Evolutionary conservation across 2,797 vertebrate species (phyloP), one percentile per base, ranked within the genome.

Genomic region (Margarornis squamiger): DNA sequence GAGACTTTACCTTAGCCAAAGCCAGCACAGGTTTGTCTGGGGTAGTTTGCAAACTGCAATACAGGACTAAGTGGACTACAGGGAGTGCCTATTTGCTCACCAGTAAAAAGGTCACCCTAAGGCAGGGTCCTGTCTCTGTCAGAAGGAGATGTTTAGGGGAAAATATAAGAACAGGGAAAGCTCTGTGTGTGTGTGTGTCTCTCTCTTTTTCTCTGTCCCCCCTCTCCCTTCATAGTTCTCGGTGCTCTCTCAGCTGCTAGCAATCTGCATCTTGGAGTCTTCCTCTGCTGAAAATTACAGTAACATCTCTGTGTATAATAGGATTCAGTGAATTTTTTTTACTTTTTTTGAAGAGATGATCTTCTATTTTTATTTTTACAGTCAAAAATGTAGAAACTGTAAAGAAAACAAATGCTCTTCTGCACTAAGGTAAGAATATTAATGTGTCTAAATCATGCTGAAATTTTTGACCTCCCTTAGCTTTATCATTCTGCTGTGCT

Each of bases 341-440:
- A 36, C 18, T 71, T 59, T 72, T 70, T 51, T 3, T 34, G 46
- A 62, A 78, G 30, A 29, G 19, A 57, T 80, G 23, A 59, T 71
- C 51, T 88, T 8, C 19, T 84, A 0, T 73, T 91, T 86, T 89
- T 91, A 55, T 73, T 86, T 94, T 92, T 90, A 38, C 93, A 95
- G 92, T 89, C 45, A 57, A 76, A 74, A 89, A 66, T 92, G 83
- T 84, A 76, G 70, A 65, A 91, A 38, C 63, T 91, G 74, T 68
- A 71, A 77, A 72, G 92, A 77, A 92, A 95, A 57, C 14, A 81
- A 85, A 41, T 45, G 19, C 55, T 93, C 68, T 86, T 16, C 79
- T 63, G 75, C 81, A 34, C 41, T 36, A 62, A 95, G 94, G 80
- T 95, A 94, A 95, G 87, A 76, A 59, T 85, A 61, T 65, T 52